Conservation (phyloP, 1,140 invertebrate species). For the Adoxophyes honmai region DNA sequence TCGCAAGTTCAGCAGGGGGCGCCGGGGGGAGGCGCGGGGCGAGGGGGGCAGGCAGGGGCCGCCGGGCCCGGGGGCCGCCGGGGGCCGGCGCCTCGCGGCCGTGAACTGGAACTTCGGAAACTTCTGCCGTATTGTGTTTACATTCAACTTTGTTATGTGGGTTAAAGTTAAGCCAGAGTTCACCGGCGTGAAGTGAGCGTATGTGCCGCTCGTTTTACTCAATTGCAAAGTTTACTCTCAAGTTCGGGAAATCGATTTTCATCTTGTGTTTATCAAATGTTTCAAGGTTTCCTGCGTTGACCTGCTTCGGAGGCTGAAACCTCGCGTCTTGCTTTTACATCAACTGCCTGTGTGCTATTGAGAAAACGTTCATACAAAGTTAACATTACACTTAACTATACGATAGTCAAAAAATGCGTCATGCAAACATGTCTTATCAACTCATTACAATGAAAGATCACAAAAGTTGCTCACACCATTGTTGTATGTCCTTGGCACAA, state of each 20-base stretch:
- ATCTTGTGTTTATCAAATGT: slow-evolving; percentile 70
- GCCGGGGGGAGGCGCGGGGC: slow-evolving; percentile 19
- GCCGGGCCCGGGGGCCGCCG: slow-evolving; percentile 27
- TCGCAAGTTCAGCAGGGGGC: slow-evolving; percentile 15
- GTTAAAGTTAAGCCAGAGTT: slow-evolving; percentile 76
- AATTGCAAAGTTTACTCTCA: slow-evolving; percentile 69
- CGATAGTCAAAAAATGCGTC: too few relatives aligned
- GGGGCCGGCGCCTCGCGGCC: slow-evolving; percentile 54
- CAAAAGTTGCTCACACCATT: too few relatives aligned
- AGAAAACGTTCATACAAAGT: too few relatives aligned
- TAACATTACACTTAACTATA: too few relatives aligned
- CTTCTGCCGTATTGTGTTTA: slow-evolving; percentile 74
- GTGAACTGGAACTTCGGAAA: slow-evolving; percentile 72
- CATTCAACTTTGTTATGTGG: slow-evolving; percentile 77
- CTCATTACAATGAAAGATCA: too few relatives aligned
- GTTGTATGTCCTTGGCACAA: too few relatives aligned
- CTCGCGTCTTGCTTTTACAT: too few relatives aligned
- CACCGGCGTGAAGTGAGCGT: slow-evolving; percentile 43
- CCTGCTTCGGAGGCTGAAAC: slow-evolving; percentile 1
- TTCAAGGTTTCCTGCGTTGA: slow-evolving; percentile 58
- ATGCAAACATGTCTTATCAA: too few relatives aligned
- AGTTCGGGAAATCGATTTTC: slow-evolving; percentile 72
- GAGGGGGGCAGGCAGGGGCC: slow-evolving; percentile 28
- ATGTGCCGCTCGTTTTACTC: slow-evolving; percentile 64
- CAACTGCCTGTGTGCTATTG: too few relatives aligned